A percentile compares a stretch with the other conserved stretches of the same genome.
phyloP scores from a whole-genome alignment of 2,113 vertebrate genomes.

The Stegastes partitus region DNA sequence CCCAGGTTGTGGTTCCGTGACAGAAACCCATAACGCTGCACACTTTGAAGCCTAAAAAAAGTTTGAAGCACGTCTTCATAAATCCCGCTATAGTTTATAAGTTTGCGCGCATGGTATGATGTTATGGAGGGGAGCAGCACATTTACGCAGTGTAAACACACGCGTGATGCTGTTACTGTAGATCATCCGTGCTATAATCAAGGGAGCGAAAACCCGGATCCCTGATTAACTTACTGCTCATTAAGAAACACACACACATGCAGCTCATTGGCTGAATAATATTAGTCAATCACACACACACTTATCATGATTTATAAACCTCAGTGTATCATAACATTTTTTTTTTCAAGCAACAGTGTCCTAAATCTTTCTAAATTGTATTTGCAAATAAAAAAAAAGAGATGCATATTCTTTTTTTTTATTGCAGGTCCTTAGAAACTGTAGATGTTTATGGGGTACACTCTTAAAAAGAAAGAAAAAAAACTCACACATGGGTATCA shows the following conservation, averaged over 20 bases:
- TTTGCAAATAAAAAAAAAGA: slow-evolving; percentile 22
- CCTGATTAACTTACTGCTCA: slow-evolving; percentile 65
- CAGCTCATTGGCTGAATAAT: slow-evolving; percentile 48
- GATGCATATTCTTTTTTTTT: slow-evolving; percentile 43
- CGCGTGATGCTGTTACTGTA: slow-evolving; percentile 37
- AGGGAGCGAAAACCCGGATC: slow-evolving; percentile 34
- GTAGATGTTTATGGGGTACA: slow-evolving; percentile 48
- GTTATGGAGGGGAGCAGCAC: slow-evolving; percentile 34
- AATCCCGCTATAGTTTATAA: slow-evolving; percentile 59
- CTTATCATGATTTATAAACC: slow-evolving; percentile 36
- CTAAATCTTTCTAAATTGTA: slow-evolving; percentile 27
- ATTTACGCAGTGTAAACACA: slow-evolving; percentile 55
- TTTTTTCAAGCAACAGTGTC: background rate
- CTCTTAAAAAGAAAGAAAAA: slow-evolving; percentile 32
- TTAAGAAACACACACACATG: slow-evolving; percentile 61
- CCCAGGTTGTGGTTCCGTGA: slow-evolving; percentile 43
- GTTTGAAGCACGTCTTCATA: slow-evolving; percentile 62
- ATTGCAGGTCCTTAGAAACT: slow-evolving; percentile 42
- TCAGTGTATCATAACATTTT: slow-evolving; percentile 14
- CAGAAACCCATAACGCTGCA: slow-evolving; percentile 41
- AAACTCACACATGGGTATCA: slow-evolving; percentile 58
- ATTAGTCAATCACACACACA: slow-evolving; percentile 37
- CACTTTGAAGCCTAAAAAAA: slow-evolving; percentile 26
- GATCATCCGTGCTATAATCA: slow-evolving; percentile 66
- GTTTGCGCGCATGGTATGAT: slow-evolving; percentile 34